Percentiles rank a stretch among this genome's conserved stretches.
These are phyloP conservation scores for Aphyosemion australe DNA, from an alignment of 2,113 vertebrate species.

Conservation along the genomic window DNA sequence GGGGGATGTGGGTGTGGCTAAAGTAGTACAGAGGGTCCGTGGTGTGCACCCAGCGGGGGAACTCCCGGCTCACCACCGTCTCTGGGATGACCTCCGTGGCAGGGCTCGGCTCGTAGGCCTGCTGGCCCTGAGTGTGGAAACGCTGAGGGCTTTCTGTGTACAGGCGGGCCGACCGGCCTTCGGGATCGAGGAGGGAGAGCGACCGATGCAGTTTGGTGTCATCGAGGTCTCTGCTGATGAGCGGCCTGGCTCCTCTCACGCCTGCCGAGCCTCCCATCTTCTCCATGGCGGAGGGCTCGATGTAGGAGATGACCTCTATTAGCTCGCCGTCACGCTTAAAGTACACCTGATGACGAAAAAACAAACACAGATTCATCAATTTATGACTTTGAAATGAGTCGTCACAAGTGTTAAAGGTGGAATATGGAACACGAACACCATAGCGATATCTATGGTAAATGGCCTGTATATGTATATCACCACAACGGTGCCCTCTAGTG, in stretches of 20 bases:
- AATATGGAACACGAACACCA: too few relatives aligned
- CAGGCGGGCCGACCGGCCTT: slow-evolving; percentile 67
- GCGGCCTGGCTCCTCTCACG: slow-evolving; percentile 82
- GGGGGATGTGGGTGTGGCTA: slow-evolving; percentile 87
- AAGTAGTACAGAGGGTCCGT: slow-evolving; percentile 92
- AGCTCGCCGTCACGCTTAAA: slow-evolving; percentile 94
- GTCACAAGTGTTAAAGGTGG: too few relatives aligned
- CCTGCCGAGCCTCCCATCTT: slow-evolving; percentile 69
- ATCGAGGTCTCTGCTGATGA: slow-evolving; percentile 90
- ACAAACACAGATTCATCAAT: slow-evolving; percentile 1
- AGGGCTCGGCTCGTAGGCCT: slow-evolving; percentile 76
- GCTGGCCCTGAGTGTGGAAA: slow-evolving; percentile 76
- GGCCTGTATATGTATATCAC: too few relatives aligned
- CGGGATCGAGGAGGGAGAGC: slow-evolving; percentile 83
- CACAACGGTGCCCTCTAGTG: too few relatives aligned
- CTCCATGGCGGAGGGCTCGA: slow-evolving; percentile 71
- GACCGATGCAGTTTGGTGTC: slow-evolving; percentile 95
- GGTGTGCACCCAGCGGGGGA: slow-evolving; percentile 94
- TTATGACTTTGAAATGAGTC: too few relatives aligned
- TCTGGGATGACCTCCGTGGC: slow-evolving; percentile 90
- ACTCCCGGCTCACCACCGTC: slow-evolving; percentile 95
- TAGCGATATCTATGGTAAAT: too few relatives aligned
- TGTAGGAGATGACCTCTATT: slow-evolving; percentile 88
- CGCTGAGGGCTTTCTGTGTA: slow-evolving; percentile 80
- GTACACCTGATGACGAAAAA: slow-evolving; percentile 83